phyloP scores from a whole-genome alignment of 2,888 invertebrate species.

The Erannis defoliaria region DNA sequence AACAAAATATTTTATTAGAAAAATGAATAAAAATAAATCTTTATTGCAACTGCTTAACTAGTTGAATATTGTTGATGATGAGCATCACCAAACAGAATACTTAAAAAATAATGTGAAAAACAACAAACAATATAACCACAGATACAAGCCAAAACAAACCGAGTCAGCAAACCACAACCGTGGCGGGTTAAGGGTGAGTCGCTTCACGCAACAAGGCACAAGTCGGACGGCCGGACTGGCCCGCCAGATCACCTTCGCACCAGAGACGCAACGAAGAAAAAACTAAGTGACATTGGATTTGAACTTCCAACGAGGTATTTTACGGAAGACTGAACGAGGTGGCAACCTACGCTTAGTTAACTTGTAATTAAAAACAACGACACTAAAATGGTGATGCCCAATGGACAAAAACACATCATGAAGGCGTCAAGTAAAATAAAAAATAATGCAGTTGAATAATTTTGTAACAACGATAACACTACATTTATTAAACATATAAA shows the following conservation, averaged over 20 bases:
- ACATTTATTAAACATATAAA: too few relatives aligned
- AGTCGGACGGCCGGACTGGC: conserved; percentile 64
- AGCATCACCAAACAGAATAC: too few relatives aligned
- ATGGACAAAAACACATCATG: not conserved
- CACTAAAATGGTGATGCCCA: too few relatives aligned
- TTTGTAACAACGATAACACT: not conserved
- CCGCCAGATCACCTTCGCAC: conserved; percentile 56
- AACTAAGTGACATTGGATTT: conserved; percentile 43
- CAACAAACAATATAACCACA: not conserved
- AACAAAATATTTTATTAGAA: too few relatives aligned
- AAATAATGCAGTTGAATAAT: not conserved
- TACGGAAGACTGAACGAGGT: conserved; percentile 3
- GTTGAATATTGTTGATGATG: too few relatives aligned
- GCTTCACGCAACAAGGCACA: conserved; percentile 72
- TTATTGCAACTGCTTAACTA: too few relatives aligned
- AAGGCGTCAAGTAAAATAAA: too few relatives aligned
- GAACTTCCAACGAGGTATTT: conserved; percentile 49
- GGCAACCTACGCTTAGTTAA: not conserved
- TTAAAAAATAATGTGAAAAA: too few relatives aligned
- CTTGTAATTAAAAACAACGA: conserved; percentile 1
- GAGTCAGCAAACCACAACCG: conserved; percentile 32
- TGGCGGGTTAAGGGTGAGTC: conserved; percentile 41
- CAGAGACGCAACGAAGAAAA: conserved; percentile 70
- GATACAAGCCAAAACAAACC: conserved; percentile 11
- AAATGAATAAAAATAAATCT: too few relatives aligned